Conservation (phyloP, 1,140 invertebrate genomes). For the Nixonia krombeini region DNA sequence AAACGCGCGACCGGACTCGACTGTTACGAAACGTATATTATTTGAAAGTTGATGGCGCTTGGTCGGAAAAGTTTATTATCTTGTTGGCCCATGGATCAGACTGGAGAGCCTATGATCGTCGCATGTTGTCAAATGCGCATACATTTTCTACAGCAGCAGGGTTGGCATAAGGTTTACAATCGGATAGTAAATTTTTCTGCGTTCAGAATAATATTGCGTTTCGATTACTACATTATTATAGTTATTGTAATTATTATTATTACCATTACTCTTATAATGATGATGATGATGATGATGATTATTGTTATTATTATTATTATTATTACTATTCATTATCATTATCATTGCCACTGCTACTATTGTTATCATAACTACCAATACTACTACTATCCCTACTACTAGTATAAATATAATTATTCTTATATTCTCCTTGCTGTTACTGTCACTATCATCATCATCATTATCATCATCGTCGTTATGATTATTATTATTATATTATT, state of each 20-base stretch:
- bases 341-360: not conserved
- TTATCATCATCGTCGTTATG: too few relatives aligned
- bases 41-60: constrained; percentile 17
- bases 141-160: not conserved
- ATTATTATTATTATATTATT: too few relatives aligned
- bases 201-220: not conserved
- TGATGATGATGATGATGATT: too few relatives aligned
- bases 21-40: constrained; percentile 38
- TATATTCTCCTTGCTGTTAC: not conserved
- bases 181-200: constrained; percentile 1
- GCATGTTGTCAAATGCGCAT: not conserved
- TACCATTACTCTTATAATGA: not conserved
- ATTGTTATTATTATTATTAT: too few relatives aligned
- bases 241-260: not conserved
- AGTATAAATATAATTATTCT: not conserved
- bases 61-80: constrained; percentile 1
- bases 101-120: not conserved
- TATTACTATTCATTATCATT: too few relatives aligned
- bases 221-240: not conserved
- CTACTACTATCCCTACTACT: too few relatives aligned
- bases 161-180: not conserved
- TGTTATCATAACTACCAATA: too few relatives aligned
- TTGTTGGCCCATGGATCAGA: not conserved
- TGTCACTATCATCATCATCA: too few relatives aligned
- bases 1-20: constrained; percentile 14